Conservation (phyloP, 92 coral and sea anemone species). For the Desmophyllum pertusum region DNA sequence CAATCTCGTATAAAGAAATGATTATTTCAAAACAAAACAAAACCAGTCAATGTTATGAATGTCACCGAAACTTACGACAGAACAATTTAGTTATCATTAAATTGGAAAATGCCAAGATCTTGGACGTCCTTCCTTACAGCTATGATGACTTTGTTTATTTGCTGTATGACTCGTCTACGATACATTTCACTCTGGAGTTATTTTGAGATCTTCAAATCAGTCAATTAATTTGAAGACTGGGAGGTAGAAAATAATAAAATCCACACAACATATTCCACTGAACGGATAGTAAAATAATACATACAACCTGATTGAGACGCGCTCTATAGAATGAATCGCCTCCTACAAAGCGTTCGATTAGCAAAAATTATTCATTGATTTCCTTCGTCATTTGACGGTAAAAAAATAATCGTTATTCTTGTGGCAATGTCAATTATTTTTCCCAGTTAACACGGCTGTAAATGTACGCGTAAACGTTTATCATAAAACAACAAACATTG, state of each 20-base stretch:
- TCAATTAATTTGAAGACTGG: background rate
- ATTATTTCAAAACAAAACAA: conserved; percentile 25
- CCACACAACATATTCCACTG: background rate
- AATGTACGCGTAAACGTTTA: background rate
- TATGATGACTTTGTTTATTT: conserved; percentile 30
- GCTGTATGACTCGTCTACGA: conserved; percentile 24
- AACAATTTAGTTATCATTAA: background rate
- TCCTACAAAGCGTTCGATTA: background rate
- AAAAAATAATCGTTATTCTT: background rate
- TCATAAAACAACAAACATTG: conserved; percentile 21
- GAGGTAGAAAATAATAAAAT: background rate
- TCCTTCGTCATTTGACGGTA: conserved; percentile 10
- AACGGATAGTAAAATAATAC: background rate
- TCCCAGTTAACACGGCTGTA: conserved; percentile 5
- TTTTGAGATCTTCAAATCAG: background rate
- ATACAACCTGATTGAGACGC: background rate
- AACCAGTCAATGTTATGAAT: background rate
- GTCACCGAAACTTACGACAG: background rate
- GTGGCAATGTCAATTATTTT: background rate
- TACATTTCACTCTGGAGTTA: conserved; percentile 16
- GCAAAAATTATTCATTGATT: conserved; percentile 20
- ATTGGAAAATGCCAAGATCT: background rate
- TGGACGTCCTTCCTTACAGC: background rate
- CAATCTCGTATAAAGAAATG: conserved; percentile 36
- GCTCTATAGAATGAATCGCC: background rate